Evolutionary conservation across 2,797 vertebrate genomes (phyloP).

Genomic region (Sebastes taczanowskii): DNA sequence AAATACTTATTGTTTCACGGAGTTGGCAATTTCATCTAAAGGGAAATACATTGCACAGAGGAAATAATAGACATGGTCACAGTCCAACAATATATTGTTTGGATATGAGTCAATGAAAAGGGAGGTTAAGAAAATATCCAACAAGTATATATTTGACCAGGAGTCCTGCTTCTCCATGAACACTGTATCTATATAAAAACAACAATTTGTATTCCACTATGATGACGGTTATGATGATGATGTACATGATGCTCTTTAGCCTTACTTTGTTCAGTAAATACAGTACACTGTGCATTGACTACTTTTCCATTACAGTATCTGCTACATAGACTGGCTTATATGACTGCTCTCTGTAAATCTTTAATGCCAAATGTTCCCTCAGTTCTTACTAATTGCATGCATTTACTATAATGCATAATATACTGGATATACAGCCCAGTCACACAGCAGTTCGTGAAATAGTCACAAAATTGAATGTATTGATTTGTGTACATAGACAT

Average conservation of each 20-base stretch:
- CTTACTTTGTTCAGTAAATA: background rate
- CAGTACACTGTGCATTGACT: background rate
- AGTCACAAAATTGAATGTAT: too few species aligned
- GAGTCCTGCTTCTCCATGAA: background rate
- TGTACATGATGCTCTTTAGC: background rate
- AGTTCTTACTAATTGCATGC: conserved; percentile 3
- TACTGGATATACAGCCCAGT: background rate
- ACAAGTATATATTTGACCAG: background rate
- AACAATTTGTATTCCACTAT: background rate
- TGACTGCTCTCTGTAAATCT: background rate
- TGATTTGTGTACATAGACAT: too few species aligned
- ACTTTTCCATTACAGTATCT: background rate
- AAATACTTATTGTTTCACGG: background rate
- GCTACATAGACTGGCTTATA: background rate
- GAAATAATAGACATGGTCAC: background rate
- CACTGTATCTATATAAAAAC: background rate
- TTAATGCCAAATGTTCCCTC: conserved; percentile 3
- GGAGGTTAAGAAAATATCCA: background rate
- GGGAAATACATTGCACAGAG: background rate
- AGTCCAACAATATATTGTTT: background rate
- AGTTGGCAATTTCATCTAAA: background rate
- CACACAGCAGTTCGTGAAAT: too few species aligned
- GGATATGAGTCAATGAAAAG: background rate
- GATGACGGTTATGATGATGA: background rate
- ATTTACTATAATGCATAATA: background rate